Conservation (phyloP, 2,888 invertebrate species). For the Drosophila merina region DNA sequence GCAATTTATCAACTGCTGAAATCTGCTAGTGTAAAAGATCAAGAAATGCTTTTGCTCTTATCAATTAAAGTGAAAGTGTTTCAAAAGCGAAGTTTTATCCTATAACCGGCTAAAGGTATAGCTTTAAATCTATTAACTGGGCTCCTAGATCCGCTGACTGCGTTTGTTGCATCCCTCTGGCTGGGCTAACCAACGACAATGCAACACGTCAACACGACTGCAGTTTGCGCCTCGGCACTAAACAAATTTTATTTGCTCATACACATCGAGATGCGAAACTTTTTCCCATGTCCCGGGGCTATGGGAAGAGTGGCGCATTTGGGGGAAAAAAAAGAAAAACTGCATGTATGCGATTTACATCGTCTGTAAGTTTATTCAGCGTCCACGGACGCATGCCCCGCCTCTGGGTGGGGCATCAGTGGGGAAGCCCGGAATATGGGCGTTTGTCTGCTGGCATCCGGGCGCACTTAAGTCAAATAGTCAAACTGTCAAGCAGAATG, state of each 20-base stretch:
- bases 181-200: constrained; percentile 39
- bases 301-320: constrained; percentile 12
- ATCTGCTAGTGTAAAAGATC: constrained; percentile 43
- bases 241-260: constrained; percentile 73
- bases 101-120: not conserved
- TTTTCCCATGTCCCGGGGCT: constrained; percentile 58
- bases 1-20: constrained; percentile 66
- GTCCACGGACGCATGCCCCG: constrained; percentile 20
- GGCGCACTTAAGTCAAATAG: constrained; percentile 72
- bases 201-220: constrained; percentile 44
- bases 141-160: constrained; percentile 10
- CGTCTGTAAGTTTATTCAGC: constrained; percentile 70
- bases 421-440: not conserved
- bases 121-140: not conserved
- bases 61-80: constrained; percentile 13
- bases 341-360: constrained; percentile 71
- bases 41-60: constrained; percentile 32
- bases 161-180: constrained; percentile 2
- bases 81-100: not conserved
- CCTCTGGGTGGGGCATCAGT: constrained; percentile 18
- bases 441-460: constrained; percentile 44
- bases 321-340: constrained; percentile 16
- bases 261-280: constrained; percentile 55
- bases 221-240: constrained; percentile 60
- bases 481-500: constrained; percentile 74